phyloP scores from a whole-genome alignment of 2,888 invertebrate genomes.

The Antheraea assamensis region DNA sequence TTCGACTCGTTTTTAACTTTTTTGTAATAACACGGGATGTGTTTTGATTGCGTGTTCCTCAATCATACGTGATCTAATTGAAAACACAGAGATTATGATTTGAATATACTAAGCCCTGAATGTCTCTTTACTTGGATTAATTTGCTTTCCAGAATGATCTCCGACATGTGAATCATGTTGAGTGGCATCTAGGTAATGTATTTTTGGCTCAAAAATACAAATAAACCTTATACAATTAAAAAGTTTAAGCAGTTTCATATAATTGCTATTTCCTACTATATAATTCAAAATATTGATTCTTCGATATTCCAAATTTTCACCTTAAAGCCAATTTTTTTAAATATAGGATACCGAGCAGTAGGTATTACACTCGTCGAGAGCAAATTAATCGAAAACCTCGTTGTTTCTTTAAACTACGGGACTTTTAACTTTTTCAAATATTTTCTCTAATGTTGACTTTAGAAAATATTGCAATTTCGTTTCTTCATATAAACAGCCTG shows the following conservation, averaged over 20 bases:
- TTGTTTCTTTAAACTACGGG: slow-evolving; percentile 34
- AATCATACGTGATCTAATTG: neutral
- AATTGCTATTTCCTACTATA: neutral
- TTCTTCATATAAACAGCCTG: slow-evolving; percentile 68
- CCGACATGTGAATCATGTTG: neutral
- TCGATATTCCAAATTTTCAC: too few species aligned
- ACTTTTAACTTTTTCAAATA: slow-evolving; percentile 63
- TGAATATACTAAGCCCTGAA: neutral
- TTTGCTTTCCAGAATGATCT: neutral
- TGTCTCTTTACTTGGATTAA: neutral
- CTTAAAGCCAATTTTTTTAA: neutral
- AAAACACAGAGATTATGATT: neutral
- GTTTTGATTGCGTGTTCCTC: neutral
- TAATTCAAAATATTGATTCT: too few species aligned
- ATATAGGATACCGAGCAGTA: neutral
- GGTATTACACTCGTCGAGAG: neutral
- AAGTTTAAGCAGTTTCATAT: neutral
- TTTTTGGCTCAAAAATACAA: neutral
- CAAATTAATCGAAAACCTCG: slow-evolving; percentile 25
- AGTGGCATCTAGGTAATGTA: neutral
- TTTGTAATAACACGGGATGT: too few species aligned
- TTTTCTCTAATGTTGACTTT: slow-evolving; percentile 51
- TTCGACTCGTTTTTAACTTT: too few species aligned
- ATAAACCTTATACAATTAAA: neutral
- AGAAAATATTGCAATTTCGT: slow-evolving; percentile 76